Evolutionary conservation across 1,140 invertebrate genomes (phyloP).

Genomic region (Lanistes nyassanus): DNA sequence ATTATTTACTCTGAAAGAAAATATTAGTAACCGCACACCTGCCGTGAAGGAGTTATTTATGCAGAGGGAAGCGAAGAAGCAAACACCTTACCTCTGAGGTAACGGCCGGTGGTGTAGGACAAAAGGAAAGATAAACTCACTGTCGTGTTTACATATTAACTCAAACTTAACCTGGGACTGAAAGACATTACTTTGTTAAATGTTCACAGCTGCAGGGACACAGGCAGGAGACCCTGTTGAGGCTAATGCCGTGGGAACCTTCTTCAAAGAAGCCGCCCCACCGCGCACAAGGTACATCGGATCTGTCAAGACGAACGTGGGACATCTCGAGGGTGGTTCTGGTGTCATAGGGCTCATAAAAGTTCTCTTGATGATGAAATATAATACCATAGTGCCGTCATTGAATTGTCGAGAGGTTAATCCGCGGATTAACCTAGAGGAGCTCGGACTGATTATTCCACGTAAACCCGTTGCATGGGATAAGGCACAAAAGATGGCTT

Average conservation of each 20-base stretch:
- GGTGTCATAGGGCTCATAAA: constrained; percentile 91
- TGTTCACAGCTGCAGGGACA: constrained; percentile 40
- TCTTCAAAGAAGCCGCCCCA: constrained; percentile 75
- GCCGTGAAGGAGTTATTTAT: background rate
- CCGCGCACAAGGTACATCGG: constrained; percentile 81
- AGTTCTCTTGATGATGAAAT: constrained; percentile 87
- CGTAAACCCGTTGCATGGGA: constrained; percentile 82
- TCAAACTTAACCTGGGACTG: no score
- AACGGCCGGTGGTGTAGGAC: background rate
- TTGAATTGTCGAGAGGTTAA: constrained; percentile 88
- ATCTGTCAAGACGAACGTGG: constrained; percentile 97
- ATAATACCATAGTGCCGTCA: constrained; percentile 85
- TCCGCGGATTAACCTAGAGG: constrained; percentile 76
- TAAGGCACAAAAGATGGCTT: constrained; percentile 82
- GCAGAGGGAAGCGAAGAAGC: background rate
- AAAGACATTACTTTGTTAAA: no score
- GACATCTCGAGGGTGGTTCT: constrained; percentile 93
- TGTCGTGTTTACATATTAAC: no score
- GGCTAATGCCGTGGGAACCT: constrained; percentile 37
- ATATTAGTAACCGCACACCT: no score
- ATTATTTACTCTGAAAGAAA: no score
- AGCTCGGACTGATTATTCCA: constrained; percentile 64
- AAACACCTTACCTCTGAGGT: background rate
- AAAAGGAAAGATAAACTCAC: background rate
- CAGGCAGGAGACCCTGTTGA: constrained; percentile 47